Evolutionary conservation across 2,113 vertebrate genomes (phyloP), one percentile per base, ranked within the genome.

Genomic region (Limnothrissa miodon): DNA sequence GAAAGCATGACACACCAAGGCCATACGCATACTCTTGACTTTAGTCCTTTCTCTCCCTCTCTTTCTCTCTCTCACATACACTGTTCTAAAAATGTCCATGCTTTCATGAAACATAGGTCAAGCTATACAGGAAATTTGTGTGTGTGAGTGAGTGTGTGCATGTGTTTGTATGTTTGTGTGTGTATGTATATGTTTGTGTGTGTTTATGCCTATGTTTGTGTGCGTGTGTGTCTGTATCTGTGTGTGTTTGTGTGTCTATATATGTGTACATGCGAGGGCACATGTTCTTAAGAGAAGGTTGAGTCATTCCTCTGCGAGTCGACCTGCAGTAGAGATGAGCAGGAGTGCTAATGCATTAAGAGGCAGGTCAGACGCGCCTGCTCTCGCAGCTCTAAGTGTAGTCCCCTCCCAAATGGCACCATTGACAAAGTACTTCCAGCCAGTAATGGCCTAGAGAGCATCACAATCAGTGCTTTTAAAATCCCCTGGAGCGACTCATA

Each of bases 321-420:
- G 42, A n/a, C n/a, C n/a, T n/a, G n/a, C n/a, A n/a, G n/a, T 5
- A 33, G 66, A 36, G 66, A 74, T 33, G 66, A 33, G 66, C 11
- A 74, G 1, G 29, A 33, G 13, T 1, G 33, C 66, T 10, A 29
- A 29, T 74, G 29, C 29, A 36, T 74, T 36, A 74, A 74, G 66
- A 74, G 66, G 66, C 66, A 74, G 66, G 66, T 36, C 25, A 15
- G 66, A 74, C 10, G 4, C 66, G 4, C 33, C 19, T 6, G 66
- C 59, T 5, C 66, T 74, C 66, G 36, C 66, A 33, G 33, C 66
- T 74, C 66, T 74, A 36, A 74, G 66, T 74, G 59, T 39, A 74
- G 66, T 11, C 66, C 13, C 66, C 29, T 36, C 36, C 66, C 33
- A 74, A 74, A 74, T 33, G 66, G 59, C 59, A 33, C 66, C 11